These are phyloP conservation scores for Mesoclemmys tuberculata DNA, from an alignment of 2,113 vertebrate species.

Conservation along the genomic window DNA sequence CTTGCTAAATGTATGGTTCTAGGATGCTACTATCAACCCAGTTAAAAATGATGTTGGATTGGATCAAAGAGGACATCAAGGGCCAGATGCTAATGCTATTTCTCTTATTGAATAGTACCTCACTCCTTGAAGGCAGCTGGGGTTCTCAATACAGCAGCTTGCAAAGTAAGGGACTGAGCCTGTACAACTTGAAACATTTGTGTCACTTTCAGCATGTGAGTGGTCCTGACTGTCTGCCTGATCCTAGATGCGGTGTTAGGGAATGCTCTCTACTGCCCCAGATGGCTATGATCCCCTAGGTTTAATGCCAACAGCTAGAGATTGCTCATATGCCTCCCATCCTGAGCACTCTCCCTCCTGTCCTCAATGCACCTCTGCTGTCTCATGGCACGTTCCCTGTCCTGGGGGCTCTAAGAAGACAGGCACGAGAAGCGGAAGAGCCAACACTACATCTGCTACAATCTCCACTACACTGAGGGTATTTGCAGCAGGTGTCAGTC, in stretches of 20 bases:
- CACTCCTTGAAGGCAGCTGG: neutral
- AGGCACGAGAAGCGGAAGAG: neutral
- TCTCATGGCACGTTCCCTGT: neutral
- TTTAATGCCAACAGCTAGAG: neutral
- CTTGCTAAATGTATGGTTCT: neutral
- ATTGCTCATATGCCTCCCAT: neutral
- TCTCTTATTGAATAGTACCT: neutral
- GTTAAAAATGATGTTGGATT: neutral
- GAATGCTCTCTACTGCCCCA: neutral
- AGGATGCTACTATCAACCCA: neutral
- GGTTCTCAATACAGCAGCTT: neutral
- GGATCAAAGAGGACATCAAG: neutral
- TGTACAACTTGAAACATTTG: neutral
- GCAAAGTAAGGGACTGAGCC: neutral
- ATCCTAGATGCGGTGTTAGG: neutral
- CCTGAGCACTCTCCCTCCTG: neutral
- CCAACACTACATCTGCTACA: neutral
- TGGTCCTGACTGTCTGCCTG: neutral
- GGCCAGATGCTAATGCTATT: neutral
- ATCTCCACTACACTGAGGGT: neutral
- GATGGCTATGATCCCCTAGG: neutral
- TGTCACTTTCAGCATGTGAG: neutral
- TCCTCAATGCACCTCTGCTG: neutral
- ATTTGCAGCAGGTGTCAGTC: too few species aligned
- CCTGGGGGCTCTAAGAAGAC: neutral